Percentiles rank a stretch among this genome's conserved stretches.
phyloP scores from a whole-genome alignment of 2,797 vertebrate species.

The Cephalopachus bancanus region DNA sequence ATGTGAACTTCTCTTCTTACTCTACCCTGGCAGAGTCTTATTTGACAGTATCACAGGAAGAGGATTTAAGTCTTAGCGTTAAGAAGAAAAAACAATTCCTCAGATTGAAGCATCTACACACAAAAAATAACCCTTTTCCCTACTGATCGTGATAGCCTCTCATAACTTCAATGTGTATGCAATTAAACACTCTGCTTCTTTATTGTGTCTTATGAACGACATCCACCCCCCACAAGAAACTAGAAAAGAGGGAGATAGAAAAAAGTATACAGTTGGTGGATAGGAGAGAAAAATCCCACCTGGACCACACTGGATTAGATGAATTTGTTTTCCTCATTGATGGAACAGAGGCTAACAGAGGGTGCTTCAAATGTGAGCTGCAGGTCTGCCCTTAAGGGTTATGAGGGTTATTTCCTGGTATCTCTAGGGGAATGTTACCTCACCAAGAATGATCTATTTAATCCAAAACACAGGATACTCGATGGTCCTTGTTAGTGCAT shows the following conservation, averaged over 20 bases:
- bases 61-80: background rate
- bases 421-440: background rate
- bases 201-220: background rate
- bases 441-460: background rate
- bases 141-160: background rate
- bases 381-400: accelerated
- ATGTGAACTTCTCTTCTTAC: background rate
- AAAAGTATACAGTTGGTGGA: background rate
- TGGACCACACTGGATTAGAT: background rate
- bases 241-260: background rate
- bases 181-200: background rate
- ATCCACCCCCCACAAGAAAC: background rate
- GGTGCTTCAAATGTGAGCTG: background rate
- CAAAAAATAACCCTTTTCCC: background rate
- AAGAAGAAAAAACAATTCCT: background rate
- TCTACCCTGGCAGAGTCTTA: background rate
- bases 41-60: background rate
- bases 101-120: background rate
- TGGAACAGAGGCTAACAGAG: constrained; percentile 14
- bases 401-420: background rate
- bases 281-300: background rate
- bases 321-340: background rate
- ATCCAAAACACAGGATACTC: background rate
- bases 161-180: background rate
- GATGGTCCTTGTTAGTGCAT: background rate